Conservation (phyloP, 1,140 invertebrate species). For the Centruroides sculpturatus region DNA sequence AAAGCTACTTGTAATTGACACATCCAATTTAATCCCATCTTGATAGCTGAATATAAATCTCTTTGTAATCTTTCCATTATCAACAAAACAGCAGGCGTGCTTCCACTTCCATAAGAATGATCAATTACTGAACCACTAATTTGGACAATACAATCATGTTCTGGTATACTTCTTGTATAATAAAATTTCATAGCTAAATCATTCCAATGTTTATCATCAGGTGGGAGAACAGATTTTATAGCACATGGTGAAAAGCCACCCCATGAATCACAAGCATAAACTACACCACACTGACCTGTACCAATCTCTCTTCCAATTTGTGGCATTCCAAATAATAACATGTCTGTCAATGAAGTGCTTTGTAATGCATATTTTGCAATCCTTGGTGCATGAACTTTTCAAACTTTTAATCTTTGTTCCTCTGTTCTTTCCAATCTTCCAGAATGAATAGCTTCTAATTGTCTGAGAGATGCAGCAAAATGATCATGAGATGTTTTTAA, state of each 20-base stretch:
- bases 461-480: slow-evolving; percentile 48
- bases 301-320: slow-evolving; percentile 82
- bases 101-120: slow-evolving; percentile 48
- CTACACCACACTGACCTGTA: slow-evolving; percentile 82
- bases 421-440: slow-evolving; percentile 64
- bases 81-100: slow-evolving; percentile 58
- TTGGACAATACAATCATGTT: slow-evolving; percentile 65
- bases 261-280: slow-evolving; percentile 70
- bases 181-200: slow-evolving; percentile 86
- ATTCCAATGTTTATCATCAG: slow-evolving; percentile 81
- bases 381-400: slow-evolving; percentile 64
- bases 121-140: slow-evolving; percentile 71
- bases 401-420: slow-evolving; percentile 49
- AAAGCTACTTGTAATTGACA: slow-evolving; percentile 52
- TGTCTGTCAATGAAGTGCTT: slow-evolving; percentile 66
- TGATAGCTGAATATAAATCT: slow-evolving; percentile 68
- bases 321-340: slow-evolving; percentile 52
- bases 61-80: slow-evolving; percentile 52
- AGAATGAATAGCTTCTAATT: slow-evolving; percentile 48
- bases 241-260: slow-evolving; percentile 52
- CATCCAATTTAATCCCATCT: slow-evolving; percentile 50
- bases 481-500: slow-evolving; percentile 50
- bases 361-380: slow-evolving; percentile 70
- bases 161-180: slow-evolving; percentile 68
- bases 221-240: slow-evolving; percentile 79